These are phyloP conservation scores for Hydraecia micacea DNA, from an alignment of 2,888 invertebrate species.

Conservation along the genomic window DNA sequence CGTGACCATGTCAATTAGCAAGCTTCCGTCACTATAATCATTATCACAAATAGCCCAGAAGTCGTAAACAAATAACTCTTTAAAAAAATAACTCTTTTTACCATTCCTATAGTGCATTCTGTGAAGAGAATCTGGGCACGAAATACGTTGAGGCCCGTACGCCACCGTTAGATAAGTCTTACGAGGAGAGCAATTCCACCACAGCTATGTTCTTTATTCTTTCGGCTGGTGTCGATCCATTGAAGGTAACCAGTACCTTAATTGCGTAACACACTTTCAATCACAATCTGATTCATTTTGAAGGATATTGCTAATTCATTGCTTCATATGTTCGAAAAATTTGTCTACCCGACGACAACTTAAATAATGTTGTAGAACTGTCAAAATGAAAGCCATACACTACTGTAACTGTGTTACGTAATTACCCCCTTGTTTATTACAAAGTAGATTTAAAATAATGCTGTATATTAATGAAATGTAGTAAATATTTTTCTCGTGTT, in stretches of 20 bases:
- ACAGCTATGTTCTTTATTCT: constrained; percentile 98
- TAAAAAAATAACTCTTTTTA: background rate
- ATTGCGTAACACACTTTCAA: background rate
- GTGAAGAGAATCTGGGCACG: constrained; percentile 96
- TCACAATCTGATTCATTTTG: constrained; percentile 1
- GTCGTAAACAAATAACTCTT: background rate
- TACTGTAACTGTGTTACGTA: background rate
- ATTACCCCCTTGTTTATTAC: background rate
- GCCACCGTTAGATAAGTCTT: constrained; percentile 96
- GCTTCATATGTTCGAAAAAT: background rate
- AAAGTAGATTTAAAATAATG: background rate
- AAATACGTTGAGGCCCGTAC: constrained; percentile 95
- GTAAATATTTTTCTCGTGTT: background rate
- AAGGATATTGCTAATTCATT: background rate
- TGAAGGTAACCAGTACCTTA: constrained; percentile 91
- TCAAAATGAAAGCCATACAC: background rate
- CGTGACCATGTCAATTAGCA: background rate
- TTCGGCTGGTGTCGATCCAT: constrained; percentile 98
- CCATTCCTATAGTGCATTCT: constrained; percentile 91
- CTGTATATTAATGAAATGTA: background rate
- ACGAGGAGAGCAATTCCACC: constrained; percentile 94
- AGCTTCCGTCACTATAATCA: background rate
- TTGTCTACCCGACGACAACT: no score
- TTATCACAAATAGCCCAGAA: background rate
- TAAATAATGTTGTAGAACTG: background rate